Evolutionary conservation across 2,797 vertebrate species (phyloP).

Genomic region (Allobates femoralis): DNA sequence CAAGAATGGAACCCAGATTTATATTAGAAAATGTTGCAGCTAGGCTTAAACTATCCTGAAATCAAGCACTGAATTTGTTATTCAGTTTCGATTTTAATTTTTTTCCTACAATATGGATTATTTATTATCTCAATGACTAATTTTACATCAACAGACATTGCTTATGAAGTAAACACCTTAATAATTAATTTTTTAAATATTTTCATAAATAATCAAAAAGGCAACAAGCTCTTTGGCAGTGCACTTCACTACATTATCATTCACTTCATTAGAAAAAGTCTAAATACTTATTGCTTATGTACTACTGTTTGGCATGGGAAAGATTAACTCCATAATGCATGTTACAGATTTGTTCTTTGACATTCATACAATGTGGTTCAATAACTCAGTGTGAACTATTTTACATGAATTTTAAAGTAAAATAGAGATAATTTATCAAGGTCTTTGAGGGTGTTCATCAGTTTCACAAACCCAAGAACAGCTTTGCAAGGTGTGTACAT

Average conservation of each 20-base stretch:
- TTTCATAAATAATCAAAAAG: conserved; percentile 46
- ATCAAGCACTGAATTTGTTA: background rate
- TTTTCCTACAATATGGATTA: background rate
- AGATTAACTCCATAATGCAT: background rate
- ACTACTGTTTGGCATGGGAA: background rate
- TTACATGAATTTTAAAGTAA: conserved; percentile 60
- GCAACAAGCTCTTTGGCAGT: conserved; percentile 19
- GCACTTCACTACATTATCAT: conserved; percentile 22
- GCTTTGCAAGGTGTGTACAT: conserved; percentile 43
- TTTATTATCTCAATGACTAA: conserved; percentile 12
- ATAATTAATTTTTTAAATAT: conserved; percentile 41
- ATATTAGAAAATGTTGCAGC: background rate
- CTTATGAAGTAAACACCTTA: conserved; percentile 25
- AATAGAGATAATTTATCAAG: conserved; percentile 55
- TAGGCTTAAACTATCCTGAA: background rate
- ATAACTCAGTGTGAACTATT: conserved; percentile 44
- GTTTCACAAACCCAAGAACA: conserved; percentile 40
- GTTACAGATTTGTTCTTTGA: background rate
- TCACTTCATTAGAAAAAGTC: conserved; percentile 39
- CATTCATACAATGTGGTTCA: conserved; percentile 30
- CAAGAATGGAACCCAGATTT: background rate
- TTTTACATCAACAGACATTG: conserved; percentile 5
- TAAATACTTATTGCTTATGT: conserved; percentile 32
- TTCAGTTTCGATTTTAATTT: background rate
- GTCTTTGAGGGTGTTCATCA: conserved; percentile 56